Evolutionary conservation across 37 sponge, comb jelly and placozoan genomes (phyloP), one percentile per base, ranked within the genome.

Genomic region (Agelas oroides): DNA sequence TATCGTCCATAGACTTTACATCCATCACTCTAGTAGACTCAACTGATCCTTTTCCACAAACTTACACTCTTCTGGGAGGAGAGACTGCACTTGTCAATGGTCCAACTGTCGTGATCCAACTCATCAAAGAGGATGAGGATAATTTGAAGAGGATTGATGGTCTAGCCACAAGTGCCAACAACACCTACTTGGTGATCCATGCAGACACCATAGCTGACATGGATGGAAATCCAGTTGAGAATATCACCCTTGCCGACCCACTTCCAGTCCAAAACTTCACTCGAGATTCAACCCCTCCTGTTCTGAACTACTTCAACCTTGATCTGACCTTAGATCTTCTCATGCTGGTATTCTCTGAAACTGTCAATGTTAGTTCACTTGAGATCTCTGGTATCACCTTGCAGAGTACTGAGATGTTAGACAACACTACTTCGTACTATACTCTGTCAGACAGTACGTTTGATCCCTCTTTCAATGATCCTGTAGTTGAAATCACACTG

Each of bases 291-390:
- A 95, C 89, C 5, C 77, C 59, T 25, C 95, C 95, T 55, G 40
- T 18, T 54, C 87, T 95, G 8, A 61, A 65, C 40, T 41, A 61
- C 55, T 95, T 86, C 55, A 54, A 86, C 55, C 84, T 95, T 36
- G 80, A 95, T 68, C 80, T 95, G 24, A 89, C 76, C 25, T 53
- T 69, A 24, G 79, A 88, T 62, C 40, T 69, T 18, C 84, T 95
- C 27, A 71, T 65, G 34, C 80, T 95, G 0, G 78, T 65, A 28
- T 95, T 91, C 64, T 77, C 87, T 55, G 92, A 95, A 54, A 95
- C 95, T 5, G 90, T 95, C 23, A 89, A 95, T 59, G 81, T 81
- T 67, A 83, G 79, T 21, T 80, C 95, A 11, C 46, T 91, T 63
- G 53, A 79, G 14, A 75, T 92, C n/a, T 59, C 66, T 55, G 77